phyloP scores from a whole-genome alignment of 2,888 invertebrate genomes.

The Parnassius mnemosyne region DNA sequence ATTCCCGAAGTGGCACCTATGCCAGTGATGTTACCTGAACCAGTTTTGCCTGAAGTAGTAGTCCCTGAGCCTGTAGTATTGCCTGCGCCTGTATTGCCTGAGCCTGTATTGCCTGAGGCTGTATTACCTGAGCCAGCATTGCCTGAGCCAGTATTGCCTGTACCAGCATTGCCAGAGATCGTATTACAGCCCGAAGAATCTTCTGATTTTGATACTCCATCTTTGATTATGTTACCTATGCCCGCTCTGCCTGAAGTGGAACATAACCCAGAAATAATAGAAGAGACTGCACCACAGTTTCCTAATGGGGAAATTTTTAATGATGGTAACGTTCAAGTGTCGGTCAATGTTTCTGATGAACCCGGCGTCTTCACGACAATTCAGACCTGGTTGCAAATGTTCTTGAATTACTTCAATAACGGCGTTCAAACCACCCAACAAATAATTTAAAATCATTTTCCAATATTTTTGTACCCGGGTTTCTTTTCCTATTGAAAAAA shows the following conservation, averaged over 20 bases:
- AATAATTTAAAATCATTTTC: constrained; percentile 43
- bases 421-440: constrained; percentile 50
- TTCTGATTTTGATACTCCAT: too few relatives aligned
- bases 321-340: constrained; percentile 55
- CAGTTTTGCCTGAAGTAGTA: constrained; percentile 21
- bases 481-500: too few relatives aligned
- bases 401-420: constrained; percentile 58
- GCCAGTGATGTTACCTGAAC: constrained; percentile 15
- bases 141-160: neutral
- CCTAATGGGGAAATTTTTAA: constrained; percentile 55
- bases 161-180: neutral
- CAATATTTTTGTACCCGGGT: too few relatives aligned
- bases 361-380: constrained; percentile 49
- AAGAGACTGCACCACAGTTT: constrained; percentile 32
- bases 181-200: too few relatives aligned
- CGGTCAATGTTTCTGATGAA: constrained; percentile 50
- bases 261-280: constrained; percentile 28
- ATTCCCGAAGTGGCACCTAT: constrained; percentile 19
- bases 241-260: constrained; percentile 18
- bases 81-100: constrained; percentile 17
- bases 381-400: constrained; percentile 58
- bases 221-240: neutral
- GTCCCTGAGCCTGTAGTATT: constrained; percentile 16
- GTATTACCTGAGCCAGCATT: neutral
- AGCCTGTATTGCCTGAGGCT: neutral